Base-by-base conservation (phyloP, 2,797 vertebrate species). In the Molothrus ater region DNA sequence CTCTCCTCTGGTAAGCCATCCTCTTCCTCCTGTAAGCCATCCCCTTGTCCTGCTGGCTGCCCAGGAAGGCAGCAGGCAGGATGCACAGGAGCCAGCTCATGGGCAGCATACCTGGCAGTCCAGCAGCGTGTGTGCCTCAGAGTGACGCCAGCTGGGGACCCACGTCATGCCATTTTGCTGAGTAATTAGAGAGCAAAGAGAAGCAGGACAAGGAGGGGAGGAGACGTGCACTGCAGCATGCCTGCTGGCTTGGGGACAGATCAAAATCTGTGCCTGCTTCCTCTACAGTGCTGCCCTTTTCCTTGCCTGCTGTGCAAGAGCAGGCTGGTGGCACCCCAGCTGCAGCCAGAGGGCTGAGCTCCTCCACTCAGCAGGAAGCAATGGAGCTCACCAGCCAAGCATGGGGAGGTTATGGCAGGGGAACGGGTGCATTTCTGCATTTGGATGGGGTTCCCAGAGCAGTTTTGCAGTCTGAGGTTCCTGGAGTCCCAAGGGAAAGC, bases 1-100 rank as follows among this genome's bases (percentile, higher is more conserved):
- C 40, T 16, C 40, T 42, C 40, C 13, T 40, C 14, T 16, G 13
- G 99, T 99, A 72, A 97, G 98, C 40, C 25, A 2, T 2, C 53
- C 28, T 7, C 17, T 53, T 18, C 43, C 8, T 14, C 26, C 9
- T 3, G 10, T 42, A 18, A 42, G 42, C 42, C 42, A 43, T 43
- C 42, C 42, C 45, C 10, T 17, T 6, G 0, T 31, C 59, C 59
- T 7, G 12, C 42, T 0, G 32, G 51, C 11, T 4, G 8, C 51
- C 56, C 28, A 79, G 71, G 68, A 42, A 50, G 38, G 66, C 60
- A 48, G 6, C 65, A 2, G 74, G 54, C 12, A 4, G 28, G 2
- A 24, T 29, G 56, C 51, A 38, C 22, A 7, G 60, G 38, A 65
- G 17, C 34, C 36, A 2, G 16, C 78, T 71, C 70, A 3, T 21